These are phyloP conservation scores for Halictus ligatus DNA, from an alignment of 2,888 invertebrate genomes.

Conservation along the genomic window DNA sequence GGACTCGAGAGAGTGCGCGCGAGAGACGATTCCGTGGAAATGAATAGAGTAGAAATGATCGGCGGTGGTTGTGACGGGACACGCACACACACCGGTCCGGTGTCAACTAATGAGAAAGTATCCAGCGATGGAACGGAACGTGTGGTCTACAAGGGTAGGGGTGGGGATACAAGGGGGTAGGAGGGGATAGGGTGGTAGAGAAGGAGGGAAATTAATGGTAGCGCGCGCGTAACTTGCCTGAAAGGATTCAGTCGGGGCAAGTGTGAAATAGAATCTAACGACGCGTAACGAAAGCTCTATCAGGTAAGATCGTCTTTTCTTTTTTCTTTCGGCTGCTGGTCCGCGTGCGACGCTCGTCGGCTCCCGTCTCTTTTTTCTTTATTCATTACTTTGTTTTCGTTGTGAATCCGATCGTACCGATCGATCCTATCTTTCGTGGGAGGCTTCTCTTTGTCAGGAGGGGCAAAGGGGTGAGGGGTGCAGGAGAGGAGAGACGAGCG, in stretches of 20 bases:
- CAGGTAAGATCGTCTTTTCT: slow-evolving; percentile 32
- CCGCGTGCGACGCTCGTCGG: slow-evolving; percentile 22
- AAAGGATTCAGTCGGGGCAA: slow-evolving; percentile 73
- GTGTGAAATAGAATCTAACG: slow-evolving; percentile 68
- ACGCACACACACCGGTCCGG: neutral
- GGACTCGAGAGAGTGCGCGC: slow-evolving; percentile 17
- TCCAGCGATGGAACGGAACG: slow-evolving; percentile 5
- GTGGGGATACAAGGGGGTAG: neutral
- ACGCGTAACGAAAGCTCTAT: slow-evolving; percentile 40
- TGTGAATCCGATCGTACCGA: slow-evolving; percentile 21
- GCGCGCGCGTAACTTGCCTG: slow-evolving; percentile 68
- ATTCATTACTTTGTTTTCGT: slow-evolving; percentile 15
- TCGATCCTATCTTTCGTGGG: neutral
- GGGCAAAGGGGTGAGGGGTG: no score
- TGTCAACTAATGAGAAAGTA: slow-evolving; percentile 40
- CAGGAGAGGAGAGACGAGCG: neutral
- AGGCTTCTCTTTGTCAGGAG: neutral
- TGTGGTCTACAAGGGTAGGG: neutral
- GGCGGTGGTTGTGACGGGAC: slow-evolving; percentile 6
- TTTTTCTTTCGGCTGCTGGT: neutral
- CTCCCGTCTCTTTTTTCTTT: neutral
- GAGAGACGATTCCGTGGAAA: slow-evolving; percentile 6
- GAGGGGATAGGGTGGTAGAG: slow-evolving; percentile 40
- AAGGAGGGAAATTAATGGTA: slow-evolving; percentile 50
- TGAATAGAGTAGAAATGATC: slow-evolving; percentile 40